Base-by-base conservation (phyloP, 2,797 vertebrate genomes). In the Phoebastria nigripes region DNA sequence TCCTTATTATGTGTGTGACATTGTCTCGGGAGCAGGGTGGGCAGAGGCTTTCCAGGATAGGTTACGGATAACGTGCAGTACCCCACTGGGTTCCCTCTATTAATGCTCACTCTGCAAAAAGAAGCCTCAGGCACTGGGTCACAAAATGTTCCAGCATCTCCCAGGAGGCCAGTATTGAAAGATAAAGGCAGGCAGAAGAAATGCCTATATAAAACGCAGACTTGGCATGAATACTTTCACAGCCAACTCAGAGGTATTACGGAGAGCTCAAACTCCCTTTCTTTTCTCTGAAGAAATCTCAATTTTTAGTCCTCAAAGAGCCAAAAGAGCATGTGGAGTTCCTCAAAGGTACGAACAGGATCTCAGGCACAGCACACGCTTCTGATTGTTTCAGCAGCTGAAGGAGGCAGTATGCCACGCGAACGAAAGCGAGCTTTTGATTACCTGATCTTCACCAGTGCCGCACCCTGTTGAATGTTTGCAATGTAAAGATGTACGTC, bases 111-210 rank as follows among this genome's bases (percentile, higher is more conserved):
- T 90, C 90, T 26, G 63, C 91, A 95, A 90, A 93, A 96, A 90
- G 42, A 89, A 88, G 80, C 82, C 76, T 90, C 55, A 90, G 82
- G 76, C 87, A 61, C 58, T 5, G 77, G 96, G 87, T 89, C 89
- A 95, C 89, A 90, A 44, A 95, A 91, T 71, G 83, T 87, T 93
- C 85, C 62, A 49, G 84, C 84, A 61, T 54, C 86, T 93, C 90
- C 87, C 89, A 83, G 88, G 66, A 85, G 92, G 87, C 33, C 62
- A 29, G 70, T 58, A 49, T 2, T 63, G 82, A 95, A 76, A 91
- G 73, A 90, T 62, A 91, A 95, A 88, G 93, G 62, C 8, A 94
- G 56, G 91, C 84, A 92, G 69, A 89, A 49, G 79, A 96, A 95
- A 94, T 76, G 66, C 19, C 55, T 82, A 9, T 42, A 87, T 56